Evolutionary conservation across 2,113 vertebrate species (phyloP).

Genomic region (Illadopsis cleaveri): DNA sequence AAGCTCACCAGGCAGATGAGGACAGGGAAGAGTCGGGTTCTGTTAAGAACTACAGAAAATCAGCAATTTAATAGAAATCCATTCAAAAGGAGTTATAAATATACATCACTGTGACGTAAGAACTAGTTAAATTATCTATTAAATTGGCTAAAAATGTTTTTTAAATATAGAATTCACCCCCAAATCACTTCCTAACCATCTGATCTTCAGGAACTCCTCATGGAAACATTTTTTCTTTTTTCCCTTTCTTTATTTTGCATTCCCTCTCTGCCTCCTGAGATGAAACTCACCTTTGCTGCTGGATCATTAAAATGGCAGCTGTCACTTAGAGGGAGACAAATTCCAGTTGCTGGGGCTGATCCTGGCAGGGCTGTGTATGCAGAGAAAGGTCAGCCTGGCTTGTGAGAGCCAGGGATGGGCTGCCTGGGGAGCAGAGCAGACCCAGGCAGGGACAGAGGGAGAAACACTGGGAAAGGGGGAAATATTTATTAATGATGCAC

Average conservation of each 20-base stretch:
- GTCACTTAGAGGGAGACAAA: slow-evolving; percentile 43
- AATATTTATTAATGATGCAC: neutral
- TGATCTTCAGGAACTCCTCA: slow-evolving; percentile 18
- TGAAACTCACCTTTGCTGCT: slow-evolving; percentile 11
- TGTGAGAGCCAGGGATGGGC: neutral
- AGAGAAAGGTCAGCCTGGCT: neutral
- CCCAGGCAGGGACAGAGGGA: neutral
- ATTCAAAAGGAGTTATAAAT: slow-evolving; percentile 37
- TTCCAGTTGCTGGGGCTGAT: slow-evolving; percentile 17
- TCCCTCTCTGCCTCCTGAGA: neutral
- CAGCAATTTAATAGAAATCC: slow-evolving; percentile 34
- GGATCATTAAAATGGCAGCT: slow-evolving; percentile 43
- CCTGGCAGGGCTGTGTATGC: neutral
- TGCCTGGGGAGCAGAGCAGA: neutral
- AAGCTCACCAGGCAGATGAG: slow-evolving; percentile 27
- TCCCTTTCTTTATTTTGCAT: neutral
- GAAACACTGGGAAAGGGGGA: neutral
- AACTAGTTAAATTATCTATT: slow-evolving; percentile 48
- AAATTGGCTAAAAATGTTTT: slow-evolving; percentile 10
- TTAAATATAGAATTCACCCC: slow-evolving; percentile 38
- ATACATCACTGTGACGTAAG: neutral
- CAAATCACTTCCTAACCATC: slow-evolving; percentile 22
- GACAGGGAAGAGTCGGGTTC: neutral
- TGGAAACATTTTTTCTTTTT: neutral
- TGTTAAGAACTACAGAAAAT: neutral